Evolutionary conservation across 2,797 vertebrate genomes (phyloP).

Genomic region (Sebastes matsubarae): DNA sequence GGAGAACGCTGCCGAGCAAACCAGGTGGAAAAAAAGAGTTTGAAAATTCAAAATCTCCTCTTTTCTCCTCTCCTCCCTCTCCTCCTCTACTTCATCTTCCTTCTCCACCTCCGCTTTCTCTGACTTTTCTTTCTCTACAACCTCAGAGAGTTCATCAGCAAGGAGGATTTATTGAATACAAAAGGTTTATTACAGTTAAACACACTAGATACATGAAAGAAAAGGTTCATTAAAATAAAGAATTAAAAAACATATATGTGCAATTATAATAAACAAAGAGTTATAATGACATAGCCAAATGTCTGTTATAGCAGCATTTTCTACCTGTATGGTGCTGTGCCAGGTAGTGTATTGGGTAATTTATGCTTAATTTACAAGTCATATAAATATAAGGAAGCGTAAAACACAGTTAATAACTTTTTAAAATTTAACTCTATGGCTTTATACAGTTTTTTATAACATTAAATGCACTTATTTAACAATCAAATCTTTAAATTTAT

Average conservation of each 20-base stretch:
- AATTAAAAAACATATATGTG: background rate
- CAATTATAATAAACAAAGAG: background rate
- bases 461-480: too few species aligned
- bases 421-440: too few species aligned
- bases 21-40: constrained; percentile 38
- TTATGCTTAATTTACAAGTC: too few species aligned
- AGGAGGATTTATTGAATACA: background rate
- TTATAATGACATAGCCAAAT: too few species aligned
- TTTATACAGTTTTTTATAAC: too few species aligned
- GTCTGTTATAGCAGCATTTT: too few species aligned
- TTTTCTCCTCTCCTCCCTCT: background rate
- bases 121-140: background rate
- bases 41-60: constrained; percentile 6
- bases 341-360: too few species aligned
- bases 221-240: background rate
- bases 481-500: too few species aligned
- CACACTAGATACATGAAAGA: background rate
- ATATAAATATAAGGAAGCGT: too few species aligned
- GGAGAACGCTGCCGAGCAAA: constrained; percentile 21
- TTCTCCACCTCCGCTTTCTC: background rate
- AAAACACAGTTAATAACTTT: too few species aligned
- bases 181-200: background rate
- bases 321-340: too few species aligned
- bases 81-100: background rate
- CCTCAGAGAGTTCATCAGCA: background rate